phyloP scores from a whole-genome alignment of 2,113 vertebrate genomes.

The Actinemys pallida region DNA sequence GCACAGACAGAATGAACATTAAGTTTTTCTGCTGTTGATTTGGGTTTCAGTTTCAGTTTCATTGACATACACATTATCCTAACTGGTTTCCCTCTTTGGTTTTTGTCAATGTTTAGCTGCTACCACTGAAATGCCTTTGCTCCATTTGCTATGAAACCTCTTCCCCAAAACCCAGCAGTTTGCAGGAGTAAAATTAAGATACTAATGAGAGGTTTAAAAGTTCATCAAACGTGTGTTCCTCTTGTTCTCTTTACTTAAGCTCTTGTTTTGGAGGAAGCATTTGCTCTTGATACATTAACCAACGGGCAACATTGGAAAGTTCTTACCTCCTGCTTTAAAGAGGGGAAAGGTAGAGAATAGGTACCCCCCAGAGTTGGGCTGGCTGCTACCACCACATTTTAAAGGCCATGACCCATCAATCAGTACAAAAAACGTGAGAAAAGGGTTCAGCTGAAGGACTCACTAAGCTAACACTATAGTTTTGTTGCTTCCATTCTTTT shows the following conservation, averaged over 20 bases:
- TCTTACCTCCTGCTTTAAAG: background rate
- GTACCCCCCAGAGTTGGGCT: background rate
- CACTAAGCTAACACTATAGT: background rate
- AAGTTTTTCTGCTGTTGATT: background rate
- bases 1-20: background rate
- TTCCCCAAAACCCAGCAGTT: background rate
- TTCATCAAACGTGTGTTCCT: no score
- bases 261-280: background rate
- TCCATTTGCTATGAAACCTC: background rate
- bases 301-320: background rate
- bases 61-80: background rate
- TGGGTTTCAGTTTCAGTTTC: background rate
- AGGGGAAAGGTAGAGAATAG: background rate
- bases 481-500: background rate
- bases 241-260: no score
- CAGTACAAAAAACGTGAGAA: background rate
- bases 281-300: background rate
- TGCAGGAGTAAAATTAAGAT: background rate
- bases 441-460: background rate
- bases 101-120: background rate
- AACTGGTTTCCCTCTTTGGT: background rate
- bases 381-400: background rate
- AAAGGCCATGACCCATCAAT: background rate
- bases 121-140: background rate
- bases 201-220: no score